Percentiles rank a stretch among this genome's conserved stretches.
phyloP scores from a whole-genome alignment of 2,888 invertebrate species.

The Trissoscelio sp. region DNA sequence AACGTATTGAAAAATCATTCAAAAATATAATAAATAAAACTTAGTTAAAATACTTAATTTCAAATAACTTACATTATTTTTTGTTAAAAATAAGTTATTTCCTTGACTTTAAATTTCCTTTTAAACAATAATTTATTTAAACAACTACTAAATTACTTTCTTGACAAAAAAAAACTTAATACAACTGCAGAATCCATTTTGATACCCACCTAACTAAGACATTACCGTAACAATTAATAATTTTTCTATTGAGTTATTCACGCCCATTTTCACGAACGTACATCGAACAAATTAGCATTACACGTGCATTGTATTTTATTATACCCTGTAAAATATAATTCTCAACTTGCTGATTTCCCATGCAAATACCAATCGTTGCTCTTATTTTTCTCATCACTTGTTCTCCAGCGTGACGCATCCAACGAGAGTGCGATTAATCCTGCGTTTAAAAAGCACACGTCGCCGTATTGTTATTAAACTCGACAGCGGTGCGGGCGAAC shows the following conservation, averaged over 20 bases:
- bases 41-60: too few species aligned
- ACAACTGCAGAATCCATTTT: too few species aligned
- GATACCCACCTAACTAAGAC: too few species aligned
- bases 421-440: slow-evolving; percentile 22
- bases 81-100: too few species aligned
- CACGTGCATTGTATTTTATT: slow-evolving; percentile 27
- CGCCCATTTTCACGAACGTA: not conserved
- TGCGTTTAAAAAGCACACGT: slow-evolving; percentile 20
- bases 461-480: slow-evolving; percentile 16
- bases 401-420: slow-evolving; percentile 3
- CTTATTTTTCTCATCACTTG: slow-evolving; percentile 22
- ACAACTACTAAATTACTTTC: too few species aligned
- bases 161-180: too few species aligned
- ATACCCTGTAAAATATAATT: slow-evolving; percentile 16
- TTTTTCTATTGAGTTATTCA: not conserved
- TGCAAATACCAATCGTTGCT: slow-evolving; percentile 37
- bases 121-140: too few species aligned
- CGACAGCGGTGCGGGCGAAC: not conserved
- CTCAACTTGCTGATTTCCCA: slow-evolving; percentile 14
- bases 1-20: too few species aligned
- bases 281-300: slow-evolving; percentile 1
- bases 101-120: too few species aligned
- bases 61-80: too few species aligned
- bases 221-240: slow-evolving; percentile 10
- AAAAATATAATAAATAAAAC: too few species aligned